phyloP scores from a whole-genome alignment of 2,888 invertebrate species.

The Netelia inedita region DNA sequence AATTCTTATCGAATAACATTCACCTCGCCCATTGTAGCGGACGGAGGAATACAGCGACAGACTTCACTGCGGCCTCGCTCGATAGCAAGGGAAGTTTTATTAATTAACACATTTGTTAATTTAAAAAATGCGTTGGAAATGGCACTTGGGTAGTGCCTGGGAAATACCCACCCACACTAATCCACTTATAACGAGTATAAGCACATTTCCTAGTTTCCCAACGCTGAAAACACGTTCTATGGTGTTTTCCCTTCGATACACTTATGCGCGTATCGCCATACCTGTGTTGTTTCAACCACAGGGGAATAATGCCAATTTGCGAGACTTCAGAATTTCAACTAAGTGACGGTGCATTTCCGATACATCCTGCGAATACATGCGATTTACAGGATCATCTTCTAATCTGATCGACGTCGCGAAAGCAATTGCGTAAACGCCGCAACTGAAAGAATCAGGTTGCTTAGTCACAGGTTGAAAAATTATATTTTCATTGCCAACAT shows the following conservation, averaged over 20 bases:
- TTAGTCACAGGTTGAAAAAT: constrained; percentile 6
- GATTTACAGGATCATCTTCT: constrained; percentile 9
- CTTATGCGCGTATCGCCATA: too few relatives aligned
- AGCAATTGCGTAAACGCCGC: constrained; percentile 57
- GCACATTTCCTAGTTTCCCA: not conserved
- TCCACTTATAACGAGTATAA: not conserved
- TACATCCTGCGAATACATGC: constrained; percentile 41
- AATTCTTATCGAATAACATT: too few relatives aligned
- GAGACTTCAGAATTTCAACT: not conserved
- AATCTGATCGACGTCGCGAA: constrained; percentile 52
- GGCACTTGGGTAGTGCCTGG: not conserved
- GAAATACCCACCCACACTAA: constrained; percentile 1
- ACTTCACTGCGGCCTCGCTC: too few relatives aligned
- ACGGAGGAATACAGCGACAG: too few relatives aligned
- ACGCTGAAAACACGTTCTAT: too few relatives aligned
- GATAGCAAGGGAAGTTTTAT: too few relatives aligned
- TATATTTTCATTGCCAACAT: constrained; percentile 8
- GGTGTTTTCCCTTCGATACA: too few relatives aligned
- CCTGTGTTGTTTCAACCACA: not conserved
- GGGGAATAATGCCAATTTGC: constrained; percentile 26
- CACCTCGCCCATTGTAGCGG: too few relatives aligned
- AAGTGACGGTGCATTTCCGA: constrained; percentile 38
- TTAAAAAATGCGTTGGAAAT: too few relatives aligned
- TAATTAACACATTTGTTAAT: too few relatives aligned
- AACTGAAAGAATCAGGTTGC: constrained; percentile 50